Conservation (phyloP, 2,888 invertebrate genomes). For the Mellilla xanthometata region DNA sequence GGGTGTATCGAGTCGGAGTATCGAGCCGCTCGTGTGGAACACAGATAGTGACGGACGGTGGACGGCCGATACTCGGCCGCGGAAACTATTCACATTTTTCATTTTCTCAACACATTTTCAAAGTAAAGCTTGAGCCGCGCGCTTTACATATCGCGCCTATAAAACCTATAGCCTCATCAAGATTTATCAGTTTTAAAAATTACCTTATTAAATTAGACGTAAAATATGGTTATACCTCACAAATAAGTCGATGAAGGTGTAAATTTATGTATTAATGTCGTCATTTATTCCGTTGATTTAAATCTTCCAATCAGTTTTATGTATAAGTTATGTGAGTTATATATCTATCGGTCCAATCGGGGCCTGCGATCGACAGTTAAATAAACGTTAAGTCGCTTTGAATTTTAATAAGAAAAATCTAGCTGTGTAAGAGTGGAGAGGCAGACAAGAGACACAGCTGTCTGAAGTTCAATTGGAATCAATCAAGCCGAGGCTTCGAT, state of each 20-base stretch:
- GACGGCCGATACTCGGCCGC: slow-evolving; percentile 52
- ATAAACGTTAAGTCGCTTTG: slow-evolving; percentile 4
- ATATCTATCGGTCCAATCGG: slow-evolving; percentile 16
- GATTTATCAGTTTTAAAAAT: slow-evolving; percentile 12
- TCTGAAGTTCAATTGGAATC: slow-evolving; percentile 62
- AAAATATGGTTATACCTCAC: slow-evolving; percentile 15
- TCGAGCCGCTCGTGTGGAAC: slow-evolving; percentile 74
- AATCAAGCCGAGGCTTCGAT: slow-evolving; percentile 53
- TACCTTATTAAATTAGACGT: slow-evolving; percentile 12
- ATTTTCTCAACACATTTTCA: slow-evolving; percentile 39
- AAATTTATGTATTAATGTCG: slow-evolving; percentile 27
- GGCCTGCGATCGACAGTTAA: slow-evolving; percentile 12
- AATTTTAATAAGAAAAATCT: slow-evolving; percentile 6
- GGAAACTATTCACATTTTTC: slow-evolving; percentile 71
- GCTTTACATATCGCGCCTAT: slow-evolving; percentile 9
- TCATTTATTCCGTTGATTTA: slow-evolving; percentile 24
- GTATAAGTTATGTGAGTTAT: slow-evolving; percentile 13
- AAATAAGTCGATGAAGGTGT: slow-evolving; percentile 26
- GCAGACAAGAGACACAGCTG: slow-evolving; percentile 35
- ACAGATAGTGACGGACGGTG: slow-evolving; percentile 75
- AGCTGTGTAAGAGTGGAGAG: too few species aligned
- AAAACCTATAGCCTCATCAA: slow-evolving; percentile 18
- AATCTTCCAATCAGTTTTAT: slow-evolving; percentile 18
- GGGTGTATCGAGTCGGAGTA: slow-evolving; percentile 65
- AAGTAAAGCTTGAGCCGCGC: slow-evolving; percentile 4